Base-by-base conservation (phyloP, 2,113 vertebrate species). In the Ptychochromis oligacanthus region DNA sequence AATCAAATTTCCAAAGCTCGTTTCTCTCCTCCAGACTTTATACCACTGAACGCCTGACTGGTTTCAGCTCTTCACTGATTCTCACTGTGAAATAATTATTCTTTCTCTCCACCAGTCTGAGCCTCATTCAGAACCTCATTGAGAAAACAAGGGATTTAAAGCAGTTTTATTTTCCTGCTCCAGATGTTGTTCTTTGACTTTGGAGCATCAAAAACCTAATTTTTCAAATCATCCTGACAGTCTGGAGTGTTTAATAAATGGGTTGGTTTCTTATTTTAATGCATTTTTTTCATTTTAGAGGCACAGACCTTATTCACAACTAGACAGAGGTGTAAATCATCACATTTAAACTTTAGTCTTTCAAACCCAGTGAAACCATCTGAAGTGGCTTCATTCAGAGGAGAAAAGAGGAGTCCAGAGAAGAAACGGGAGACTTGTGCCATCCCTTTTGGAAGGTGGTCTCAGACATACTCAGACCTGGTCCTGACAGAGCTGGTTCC, bases 391-490 rank as follows among this genome's bases (percentile, higher is more conserved):
- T 26, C 12, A 20, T 72, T 52, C 10, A 52, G 43, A 52, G 28
- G 3, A 67, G 38, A 67, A 67, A 70, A 31, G 17, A n/a, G 31
- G 28, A 31, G 28, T 31, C 28, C 4, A 4, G 28, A 31, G 28
- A 4, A 31, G 28, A 31, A 31, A 31, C 4, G 28, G 2, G 28
- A 74, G 65, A 43, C 38, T n/a, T 4, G 54, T 34, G 28, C 22
- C 10, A 20, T 9, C 43, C 43, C 64, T 54, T 36, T 6, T 52
- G 28, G 12, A 5, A 46, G 9, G 58, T 4, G 4, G 18, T 28
- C 65, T 93, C 79, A 93, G 70, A 91, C 87, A 2, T 87, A 89
- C 70, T 88, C 89, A 0, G 17, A 20, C 2, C 34, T 80, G 75
- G 61, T 80, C 77, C 18, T 22, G 38, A 20, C 15, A 0, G 20